Base-by-base conservation (phyloP, 2,113 vertebrate species). In the Sarotherodon lohbergeri region DNA sequence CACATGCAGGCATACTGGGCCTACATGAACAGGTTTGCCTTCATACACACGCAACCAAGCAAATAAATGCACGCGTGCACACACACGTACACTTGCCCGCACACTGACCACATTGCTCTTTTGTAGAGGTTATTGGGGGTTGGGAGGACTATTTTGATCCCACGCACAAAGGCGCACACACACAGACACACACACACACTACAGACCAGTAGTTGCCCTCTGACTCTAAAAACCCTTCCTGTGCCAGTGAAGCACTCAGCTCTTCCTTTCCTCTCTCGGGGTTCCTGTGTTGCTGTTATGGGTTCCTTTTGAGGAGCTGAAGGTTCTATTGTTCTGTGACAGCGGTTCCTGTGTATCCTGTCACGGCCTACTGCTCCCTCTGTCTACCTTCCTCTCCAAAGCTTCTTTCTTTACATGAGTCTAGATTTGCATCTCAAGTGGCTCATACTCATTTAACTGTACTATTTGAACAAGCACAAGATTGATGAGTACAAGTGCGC, bases 201-300 rank as follows among this genome's bases (percentile, higher is more conserved):
- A 86, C 82, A 88, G 90, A 91, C 87, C 88, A 83, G 14, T 36
- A 71, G 71, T 57, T 92, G 89, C 86, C 93, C 85, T 79, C 84
- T 90, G 93, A 92, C 92, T 95, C 89, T 48, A 90, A 86, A 88
- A 91, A 90, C 90, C 87, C 81, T 29, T 95, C 87, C 87, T 78
- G 52, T 57, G 68, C 85, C 80, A 84, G 84, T 84, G 61, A 88
- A 91, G 89, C 93, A 92, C 91, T 93, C 91, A 89, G 83, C 85
- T 90, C 66, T 57, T 90, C 78, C 81, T 66, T 32, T 83, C 81
- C 86, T 91, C 66, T 91, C 79, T 39, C 34, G 19, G 73, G 93
- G 91, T 95, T 96, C 91, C 94, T 96, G 92, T 94, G 88, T 95
- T 95, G 90, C 91, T 96, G 94, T 96, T 96, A 90, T 95, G 94